These are phyloP conservation scores for Paragorgia papillata DNA, from an alignment of 92 coral and sea anemone genomes.

Conservation along the genomic window DNA sequence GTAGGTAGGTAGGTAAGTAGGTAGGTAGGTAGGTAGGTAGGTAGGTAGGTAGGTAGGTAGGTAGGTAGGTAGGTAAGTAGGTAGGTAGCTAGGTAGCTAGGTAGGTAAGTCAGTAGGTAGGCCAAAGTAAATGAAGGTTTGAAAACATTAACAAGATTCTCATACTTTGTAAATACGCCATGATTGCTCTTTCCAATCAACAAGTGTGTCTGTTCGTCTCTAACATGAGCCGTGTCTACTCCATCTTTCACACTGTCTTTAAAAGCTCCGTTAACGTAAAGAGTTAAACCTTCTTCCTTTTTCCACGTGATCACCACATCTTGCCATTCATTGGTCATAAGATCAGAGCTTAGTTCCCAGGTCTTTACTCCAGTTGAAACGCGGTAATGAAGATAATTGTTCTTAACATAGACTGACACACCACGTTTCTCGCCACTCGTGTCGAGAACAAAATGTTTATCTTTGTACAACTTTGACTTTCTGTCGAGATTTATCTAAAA, in stretches of 20 bases:
- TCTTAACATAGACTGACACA: conserved; percentile 75
- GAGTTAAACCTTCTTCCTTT: conserved; percentile 84
- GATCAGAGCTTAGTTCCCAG: conserved; percentile 95
- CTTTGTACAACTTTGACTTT: conserved; percentile 79
- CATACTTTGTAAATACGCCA: conserved; percentile 90
- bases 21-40: no score
- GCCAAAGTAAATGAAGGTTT: no score
- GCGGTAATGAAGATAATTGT: conserved; percentile 78
- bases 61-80: no score
- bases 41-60: no score
- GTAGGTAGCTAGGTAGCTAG: no score
- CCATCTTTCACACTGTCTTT: conserved; percentile 88
- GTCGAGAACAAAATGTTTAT: conserved; percentile 82
- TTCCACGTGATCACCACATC: conserved; percentile 97
- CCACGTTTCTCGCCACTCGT: conserved; percentile 94
- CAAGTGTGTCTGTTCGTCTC: conserved; percentile 91
- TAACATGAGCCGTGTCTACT: conserved; percentile 66
- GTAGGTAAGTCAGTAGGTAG: no score
- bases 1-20: no score
- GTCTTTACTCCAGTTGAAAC: conserved; percentile 83
- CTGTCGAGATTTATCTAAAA: conserved; percentile 89
- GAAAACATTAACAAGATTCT: background rate
- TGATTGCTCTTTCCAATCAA: conserved; percentile 94
- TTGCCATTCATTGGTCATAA: conserved; percentile 94
- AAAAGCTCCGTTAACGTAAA: conserved; percentile 98